Evolutionary conservation across 2,888 invertebrate species (phyloP), one percentile per base, ranked within the genome.

Genomic region (Podabrus alpinus): DNA sequence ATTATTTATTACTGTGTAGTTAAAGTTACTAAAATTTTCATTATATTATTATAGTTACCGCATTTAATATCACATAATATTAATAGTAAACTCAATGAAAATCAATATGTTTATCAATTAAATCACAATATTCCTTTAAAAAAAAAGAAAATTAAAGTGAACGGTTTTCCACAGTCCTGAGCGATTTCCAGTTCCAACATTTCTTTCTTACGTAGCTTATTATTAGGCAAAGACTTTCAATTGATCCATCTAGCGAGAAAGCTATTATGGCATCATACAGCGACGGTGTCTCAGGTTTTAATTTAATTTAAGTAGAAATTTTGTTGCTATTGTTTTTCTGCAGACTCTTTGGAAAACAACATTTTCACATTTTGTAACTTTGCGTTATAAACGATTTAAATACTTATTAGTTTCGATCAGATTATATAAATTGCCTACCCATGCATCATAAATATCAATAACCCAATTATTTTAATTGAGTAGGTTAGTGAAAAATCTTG

Each of bases 391-490:
- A 25, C 25, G 45, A n/a, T 45, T 45, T 7, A 45, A 9, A 45
- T 7, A 7, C 45, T 17, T 19, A n/a, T 19, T 64, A 64, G 62
- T 17, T 19, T 64, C 7, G n/a, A 64, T 64, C 62, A 64, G 62
- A 64, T 64, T 64, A 64, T 13, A 19, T 64, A 16, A 64, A 64
- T 64, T 64, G 62, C 62, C 62, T 21, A 64, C 62, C 13, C 21
- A 80, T 81, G 81, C 79, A 71, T 72, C 69, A 71, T 75, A 75
- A 72, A 75, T 75, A 75, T 75, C 77, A 78, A 79, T 78, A 79
- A 78, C 66, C 74, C 76, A 75, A 76, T 78, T 76, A 75, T 78
- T 77, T 75, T 76, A 78, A 76, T 78, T 78, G 71, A 59, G 68
- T 62, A 15, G 69, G 21, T 67, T 68, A 75, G 68, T 76, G 68